phyloP scores from a whole-genome alignment of 2,888 invertebrate genomes.

The Lasius fuliginosus region DNA sequence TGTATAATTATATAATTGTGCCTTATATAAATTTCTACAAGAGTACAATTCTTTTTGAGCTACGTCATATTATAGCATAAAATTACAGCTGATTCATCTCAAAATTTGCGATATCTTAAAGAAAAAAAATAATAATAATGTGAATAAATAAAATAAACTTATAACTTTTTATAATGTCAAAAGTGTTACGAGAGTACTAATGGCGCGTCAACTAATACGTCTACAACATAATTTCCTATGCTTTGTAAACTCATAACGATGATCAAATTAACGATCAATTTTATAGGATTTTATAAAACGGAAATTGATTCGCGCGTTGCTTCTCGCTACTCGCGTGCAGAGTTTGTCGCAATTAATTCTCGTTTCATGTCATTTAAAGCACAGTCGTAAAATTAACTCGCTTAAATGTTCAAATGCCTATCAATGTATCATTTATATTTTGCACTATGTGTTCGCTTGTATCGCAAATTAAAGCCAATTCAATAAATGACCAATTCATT shows the following conservation, averaged over 20 bases:
- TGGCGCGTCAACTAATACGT: constrained; percentile 10
- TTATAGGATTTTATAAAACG: constrained; percentile 21
- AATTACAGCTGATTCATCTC: background rate
- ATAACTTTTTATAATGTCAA: background rate
- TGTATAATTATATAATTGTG: background rate
- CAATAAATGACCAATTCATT: background rate
- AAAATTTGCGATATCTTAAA: background rate
- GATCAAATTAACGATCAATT: constrained; percentile 45
- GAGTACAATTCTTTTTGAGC: background rate
- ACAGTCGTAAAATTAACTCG: constrained; percentile 32
- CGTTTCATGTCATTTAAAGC: constrained; percentile 34
- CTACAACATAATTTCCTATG: constrained; percentile 10
- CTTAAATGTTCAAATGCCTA: constrained; percentile 6
- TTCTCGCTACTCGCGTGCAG: background rate
- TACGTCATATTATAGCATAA: background rate
- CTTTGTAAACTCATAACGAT: constrained; percentile 9
- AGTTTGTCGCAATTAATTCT: constrained; percentile 40
- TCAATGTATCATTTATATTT: constrained; percentile 29
- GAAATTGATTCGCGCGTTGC: constrained; percentile 32
- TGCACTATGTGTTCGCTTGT: background rate
- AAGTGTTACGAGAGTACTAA: background rate
- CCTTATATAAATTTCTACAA: background rate
- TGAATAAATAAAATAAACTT: constrained; percentile 5
- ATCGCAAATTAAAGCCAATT: constrained; percentile 5
- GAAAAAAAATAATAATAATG: background rate